Base-by-base conservation (phyloP, 2,888 invertebrate genomes). In the Bombylius major region DNA sequence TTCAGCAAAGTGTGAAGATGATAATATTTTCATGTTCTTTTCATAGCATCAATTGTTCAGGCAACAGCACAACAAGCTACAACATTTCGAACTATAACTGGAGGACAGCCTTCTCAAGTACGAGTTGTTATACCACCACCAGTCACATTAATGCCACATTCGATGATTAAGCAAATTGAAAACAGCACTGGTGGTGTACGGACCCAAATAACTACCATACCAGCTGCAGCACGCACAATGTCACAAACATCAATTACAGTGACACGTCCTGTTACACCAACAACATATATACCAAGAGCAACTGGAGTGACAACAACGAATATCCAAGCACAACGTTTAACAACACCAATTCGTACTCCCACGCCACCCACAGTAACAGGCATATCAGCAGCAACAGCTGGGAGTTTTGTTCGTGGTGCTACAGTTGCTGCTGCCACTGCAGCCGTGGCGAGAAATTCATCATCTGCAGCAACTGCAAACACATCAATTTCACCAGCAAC, bases 141-240 rank as follows among this genome's bases (percentile, higher is more conserved):
- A 6, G 65, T 72, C 23, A 65, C 70, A 47, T 66, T 78, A 55
- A 72, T 77, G 64, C 74, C 76, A 23, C 76, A 75, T 63, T 69
- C 75, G n/a, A 76, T 79, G 66, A 72, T 80, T 12, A 79, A 79
- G 65, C 78, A 77, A 70, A 73, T 79, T 69, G 73, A 72, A 52
- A 67, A 61, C 1, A 64, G 65, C 14, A 63, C 65, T 14, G 65
- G 65, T 5, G 69, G 70, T 5, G 55, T 60, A 1, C 64, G 74
- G 12, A 70, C 74, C 0, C 74, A 74, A 61, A 72, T 74, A 5
- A 73, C 74, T 5, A 69, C 73, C 23, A 69, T 73, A 62, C 72
- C 73, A 33, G 66, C 73, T n/a, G 65, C 72, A 34, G 36, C 54
- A 12, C 65, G 73, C 42, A 70, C 70, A n/a, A 68, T 72, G 4